phyloP scores from a whole-genome alignment of 2,797 vertebrate species.

The Esox lucius region DNA sequence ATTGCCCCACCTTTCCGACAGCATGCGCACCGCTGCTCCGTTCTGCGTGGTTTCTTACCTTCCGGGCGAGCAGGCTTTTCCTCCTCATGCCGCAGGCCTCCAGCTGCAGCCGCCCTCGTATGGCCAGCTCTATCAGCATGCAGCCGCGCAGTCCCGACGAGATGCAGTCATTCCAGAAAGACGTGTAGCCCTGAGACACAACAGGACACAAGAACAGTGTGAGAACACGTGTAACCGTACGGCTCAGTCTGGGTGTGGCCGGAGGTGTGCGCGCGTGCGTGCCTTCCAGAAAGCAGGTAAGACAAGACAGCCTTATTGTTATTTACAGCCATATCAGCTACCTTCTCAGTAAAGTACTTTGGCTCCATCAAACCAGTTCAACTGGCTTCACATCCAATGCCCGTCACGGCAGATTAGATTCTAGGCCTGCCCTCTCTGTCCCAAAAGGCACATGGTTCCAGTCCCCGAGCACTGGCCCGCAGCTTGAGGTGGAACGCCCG shows the following conservation, averaged over 20 bases:
- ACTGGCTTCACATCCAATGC: no score
- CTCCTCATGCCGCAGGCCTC: constrained; percentile 94
- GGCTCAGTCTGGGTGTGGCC: background rate
- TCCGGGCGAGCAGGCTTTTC: constrained; percentile 91
- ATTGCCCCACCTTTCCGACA: no score
- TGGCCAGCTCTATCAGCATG: constrained; percentile 93
- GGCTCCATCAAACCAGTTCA: no score
- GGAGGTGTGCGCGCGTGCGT: background rate
- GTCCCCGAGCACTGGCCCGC: no score
- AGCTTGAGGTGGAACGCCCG: no score
- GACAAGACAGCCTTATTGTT: no score
- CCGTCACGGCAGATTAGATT: no score
- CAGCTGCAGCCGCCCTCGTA: constrained; percentile 89
- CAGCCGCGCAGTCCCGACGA: constrained; percentile 94
- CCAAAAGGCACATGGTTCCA: no score
- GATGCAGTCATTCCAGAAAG: constrained; percentile 98
- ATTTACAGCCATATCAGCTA: no score
- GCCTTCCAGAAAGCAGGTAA: background rate
- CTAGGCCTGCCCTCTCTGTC: no score
- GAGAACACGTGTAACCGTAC: background rate
- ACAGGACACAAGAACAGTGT: constrained; percentile 19
- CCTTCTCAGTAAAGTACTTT: no score
- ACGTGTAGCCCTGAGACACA: constrained; percentile 90
- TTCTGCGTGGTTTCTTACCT: constrained; percentile 70
- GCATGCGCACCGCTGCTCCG: no score